phyloP scores from a whole-genome alignment of 2,113 vertebrate genomes.

The Otus sunia region DNA sequence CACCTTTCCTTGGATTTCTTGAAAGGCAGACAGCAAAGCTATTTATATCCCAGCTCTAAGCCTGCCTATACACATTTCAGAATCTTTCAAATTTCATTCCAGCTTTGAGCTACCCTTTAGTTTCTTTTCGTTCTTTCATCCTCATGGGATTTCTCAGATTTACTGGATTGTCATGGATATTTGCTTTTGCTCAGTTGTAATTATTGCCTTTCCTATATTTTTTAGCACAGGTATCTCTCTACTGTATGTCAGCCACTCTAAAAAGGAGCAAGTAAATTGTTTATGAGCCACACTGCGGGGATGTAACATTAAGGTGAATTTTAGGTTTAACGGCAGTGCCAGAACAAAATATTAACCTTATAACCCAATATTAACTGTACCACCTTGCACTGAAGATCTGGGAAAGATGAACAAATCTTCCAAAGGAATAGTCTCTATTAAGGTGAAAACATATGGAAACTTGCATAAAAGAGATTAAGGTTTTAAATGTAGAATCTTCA shows the following conservation, averaged over 20 bases:
- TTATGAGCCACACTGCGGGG: not conserved
- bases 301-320: not conserved
- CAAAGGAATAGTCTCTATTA: not conserved
- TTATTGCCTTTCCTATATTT: not conserved
- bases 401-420: not conserved
- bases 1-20: not conserved
- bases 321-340: not conserved
- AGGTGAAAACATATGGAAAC: not conserved
- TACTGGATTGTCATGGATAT: not conserved
- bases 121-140: not conserved
- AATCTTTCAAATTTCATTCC: not conserved
- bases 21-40: constrained; percentile 6
- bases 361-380: not conserved
- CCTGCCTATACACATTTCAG: not conserved
- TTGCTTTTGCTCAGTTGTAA: not conserved
- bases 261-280: not conserved
- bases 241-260: accelerated
- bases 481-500: not conserved
- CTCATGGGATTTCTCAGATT: not conserved
- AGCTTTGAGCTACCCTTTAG: not conserved
- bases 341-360: not conserved
- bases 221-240: not conserved
- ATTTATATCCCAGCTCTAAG: not conserved
- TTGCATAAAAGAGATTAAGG: not conserved
- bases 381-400: not conserved